Evolutionary conservation across 2,113 vertebrate genomes (phyloP), one percentile per base, ranked within the genome.

Genomic region (Cynocephalus volans): DNA sequence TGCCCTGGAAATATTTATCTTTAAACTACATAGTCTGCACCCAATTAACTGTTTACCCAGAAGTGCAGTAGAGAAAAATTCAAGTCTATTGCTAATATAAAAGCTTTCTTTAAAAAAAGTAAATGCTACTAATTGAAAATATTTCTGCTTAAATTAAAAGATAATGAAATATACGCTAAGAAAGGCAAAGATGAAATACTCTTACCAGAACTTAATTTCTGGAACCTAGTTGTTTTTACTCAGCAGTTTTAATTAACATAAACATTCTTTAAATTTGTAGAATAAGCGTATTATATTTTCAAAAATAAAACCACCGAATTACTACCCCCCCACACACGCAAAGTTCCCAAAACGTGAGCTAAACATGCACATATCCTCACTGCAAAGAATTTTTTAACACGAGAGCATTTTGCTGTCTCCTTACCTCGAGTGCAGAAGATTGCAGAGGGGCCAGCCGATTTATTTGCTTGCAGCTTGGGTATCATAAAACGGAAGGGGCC

Each of bases 361-460:
- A 96, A 96, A 64, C 67, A 88, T 10, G 33, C 13, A 75, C 23
- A 75, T 3, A 69, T 14, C 12, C n/a, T 84, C 72, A 41, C 3
- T 36, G 75, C 41, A 50, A 62, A 89, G 65, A 26, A 45, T 58
- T 26, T 28, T 33, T 45, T 58, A 58, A 88, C 31, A 6, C 24
- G 21, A 80, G 18, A 70, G 73, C 26, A 82, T 93, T 77, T 69
- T 62, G 70, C 45, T 19, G 54, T 79, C 48, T 83, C 52, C 97
- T 97, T 93, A 97, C 97, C 96, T 93, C 15, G 12, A 81, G 75
- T 9, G 93, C 93, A 84, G 96, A 93, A 45, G 89, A 76, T 33
- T 92, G 94, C 94, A 41, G 95, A 14, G 69, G n/a, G 50, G 69
- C 21, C 69, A 48, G 80, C 17, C 41, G 69, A 52, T 36, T 80